Evolutionary conservation across 92 coral and sea anemone species (phyloP), one percentile per base, ranked within the genome.

Genomic region (Epizoanthus stellaris): DNA sequence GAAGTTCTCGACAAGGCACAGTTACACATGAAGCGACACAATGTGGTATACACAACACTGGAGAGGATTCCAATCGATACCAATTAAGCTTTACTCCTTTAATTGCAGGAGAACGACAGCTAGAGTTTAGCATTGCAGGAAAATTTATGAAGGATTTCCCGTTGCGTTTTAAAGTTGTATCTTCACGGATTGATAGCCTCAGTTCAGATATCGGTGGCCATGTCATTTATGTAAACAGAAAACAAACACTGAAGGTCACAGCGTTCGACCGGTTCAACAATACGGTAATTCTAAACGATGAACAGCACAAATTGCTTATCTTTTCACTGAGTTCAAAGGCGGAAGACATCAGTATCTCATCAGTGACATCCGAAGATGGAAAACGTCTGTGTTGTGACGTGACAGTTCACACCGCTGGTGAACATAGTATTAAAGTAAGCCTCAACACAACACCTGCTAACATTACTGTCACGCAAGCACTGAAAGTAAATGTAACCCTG

Each of bases 181-280:
- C 72, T 14, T 67, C 72, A 4, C 47, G 3, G 43, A 67, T 67
- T 30, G 17, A 34, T 42, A 67, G 72, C 16, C 17, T 67, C 16
- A 6, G n/a, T 34, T 16, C 15, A 67, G 19, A 67, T 10, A 13
- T 34, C 17, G n/a, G 16, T 30, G 23, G 45, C 72, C 15, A 17
- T 11, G 17, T 13, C n/a, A 10, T 34, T 34, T 17, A 9, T 3
- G 19, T 34, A 3, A 16, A 42, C 72, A 67, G 8, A 2, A 36
- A 34, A 30, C 8, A 67, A 21, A 67, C 9, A 6, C 36, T 67
- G 15, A 13, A 67, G 20, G 72, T 67, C 72, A 67, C 72, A 12
- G 72, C 72, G 12, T 67, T 67, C 39, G 72, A 67, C 8, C 19
- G 39, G 72, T 67, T 67, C 17, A 14, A 67, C 3, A 67, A 67